These are phyloP conservation scores for Nemopilema nomurai DNA, from an alignment of 30 jellyfish, hydroid and myxozoan species.

Conservation along the genomic window DNA sequence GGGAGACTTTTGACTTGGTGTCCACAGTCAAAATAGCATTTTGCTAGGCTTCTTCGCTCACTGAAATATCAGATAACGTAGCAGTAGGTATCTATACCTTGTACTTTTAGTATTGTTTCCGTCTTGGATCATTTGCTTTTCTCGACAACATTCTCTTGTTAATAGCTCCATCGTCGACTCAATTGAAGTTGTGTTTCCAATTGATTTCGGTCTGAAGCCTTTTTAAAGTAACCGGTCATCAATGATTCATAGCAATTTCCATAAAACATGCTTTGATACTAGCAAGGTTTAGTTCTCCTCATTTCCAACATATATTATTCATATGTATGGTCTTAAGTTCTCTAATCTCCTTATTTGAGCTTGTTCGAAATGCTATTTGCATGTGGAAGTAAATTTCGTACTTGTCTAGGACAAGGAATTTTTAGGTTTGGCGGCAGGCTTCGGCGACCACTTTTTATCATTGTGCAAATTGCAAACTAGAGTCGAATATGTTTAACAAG, in stretches of 20 bases:
- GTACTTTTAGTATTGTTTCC: background rate
- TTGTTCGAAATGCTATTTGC: background rate
- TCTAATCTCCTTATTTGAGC: conserved; percentile 3
- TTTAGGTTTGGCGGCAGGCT: no score
- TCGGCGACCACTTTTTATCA: background rate
- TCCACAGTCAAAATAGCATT: no score
- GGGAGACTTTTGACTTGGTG: no score
- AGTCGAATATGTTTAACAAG: background rate
- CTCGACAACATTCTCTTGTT: conserved; percentile 4
- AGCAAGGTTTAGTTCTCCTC: conserved; percentile 2
- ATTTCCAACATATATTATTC: conserved; percentile 3
- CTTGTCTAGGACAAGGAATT: no score
- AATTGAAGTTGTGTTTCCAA: background rate
- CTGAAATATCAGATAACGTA: background rate
- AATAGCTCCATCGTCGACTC: conserved; percentile 24
- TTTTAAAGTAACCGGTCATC: conserved; percentile 27
- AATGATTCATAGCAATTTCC: conserved; percentile 19
- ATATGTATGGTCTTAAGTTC: conserved; percentile 13
- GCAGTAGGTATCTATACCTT: background rate
- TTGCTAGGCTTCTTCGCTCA: background rate
- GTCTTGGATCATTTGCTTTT: background rate
- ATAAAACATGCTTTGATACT: conserved; percentile 37
- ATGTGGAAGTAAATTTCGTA: background rate
- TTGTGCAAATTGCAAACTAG: background rate
- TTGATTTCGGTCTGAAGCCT: background rate